These are phyloP conservation scores for Drosophila aldrichi DNA, from an alignment of 2,888 invertebrate species.

Conservation along the genomic window DNA sequence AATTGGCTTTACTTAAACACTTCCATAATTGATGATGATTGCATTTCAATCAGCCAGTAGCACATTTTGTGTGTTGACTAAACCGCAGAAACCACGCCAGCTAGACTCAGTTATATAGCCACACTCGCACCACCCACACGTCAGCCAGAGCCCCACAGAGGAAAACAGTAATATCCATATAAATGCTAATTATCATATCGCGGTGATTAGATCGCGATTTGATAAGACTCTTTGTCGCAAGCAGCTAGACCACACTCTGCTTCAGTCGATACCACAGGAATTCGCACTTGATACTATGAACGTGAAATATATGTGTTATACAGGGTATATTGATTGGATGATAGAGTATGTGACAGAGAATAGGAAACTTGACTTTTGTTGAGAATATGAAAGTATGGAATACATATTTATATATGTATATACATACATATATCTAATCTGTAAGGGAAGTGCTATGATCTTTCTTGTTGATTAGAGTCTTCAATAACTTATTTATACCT, in stretches of 20 bases:
- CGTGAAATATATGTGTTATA: background rate
- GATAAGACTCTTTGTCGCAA: slow-evolving; percentile 34
- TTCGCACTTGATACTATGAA: background rate
- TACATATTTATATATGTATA: too few relatives aligned
- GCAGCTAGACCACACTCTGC: background rate
- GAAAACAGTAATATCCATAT: slow-evolving; percentile 14
- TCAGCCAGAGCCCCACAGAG: background rate
- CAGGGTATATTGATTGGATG: background rate
- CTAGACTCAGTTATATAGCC: background rate
- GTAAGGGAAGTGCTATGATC: too few relatives aligned
- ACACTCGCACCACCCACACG: background rate
- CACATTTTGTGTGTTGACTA: slow-evolving; percentile 3
- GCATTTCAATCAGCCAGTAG: slow-evolving; percentile 34
- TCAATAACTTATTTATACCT: too few relatives aligned
- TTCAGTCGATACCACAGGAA: background rate
- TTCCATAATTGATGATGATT: slow-evolving; percentile 67
- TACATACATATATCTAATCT: too few relatives aligned
- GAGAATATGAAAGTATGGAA: too few relatives aligned
- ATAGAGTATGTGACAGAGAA: background rate
- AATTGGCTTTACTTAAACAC: slow-evolving; percentile 21
- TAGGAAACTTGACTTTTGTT: too few relatives aligned
- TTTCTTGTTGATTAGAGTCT: too few relatives aligned
- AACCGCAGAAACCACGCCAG: slow-evolving; percentile 2
- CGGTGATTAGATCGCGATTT: slow-evolving; percentile 51
- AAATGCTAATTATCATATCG: slow-evolving; percentile 53